Evolutionary conservation across 2,113 vertebrate species (phyloP), one percentile per base, ranked within the genome.

Genomic region (Ageneiosus marmoratus): DNA sequence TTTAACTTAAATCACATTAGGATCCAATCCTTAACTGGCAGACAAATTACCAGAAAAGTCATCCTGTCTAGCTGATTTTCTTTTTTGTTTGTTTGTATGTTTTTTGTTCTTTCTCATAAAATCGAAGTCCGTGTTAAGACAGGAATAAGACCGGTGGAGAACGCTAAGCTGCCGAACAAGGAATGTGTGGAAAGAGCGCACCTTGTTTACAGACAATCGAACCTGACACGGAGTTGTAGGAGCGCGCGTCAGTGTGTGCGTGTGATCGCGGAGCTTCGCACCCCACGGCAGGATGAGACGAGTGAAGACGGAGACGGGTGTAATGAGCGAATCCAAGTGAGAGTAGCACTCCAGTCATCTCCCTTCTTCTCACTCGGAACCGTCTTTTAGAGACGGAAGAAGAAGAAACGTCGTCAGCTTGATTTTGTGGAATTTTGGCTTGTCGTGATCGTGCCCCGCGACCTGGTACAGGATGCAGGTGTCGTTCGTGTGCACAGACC

Each of bases 401-500:
- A 76, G 73, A 76, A 24, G 24, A 18, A 3, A 7, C 16, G 15
- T 32, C 72, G 20, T 46, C 18, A 8, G 63, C 9, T 73, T 27
- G 41, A 16, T 46, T 46, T 76, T 55, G 29, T 6, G 0, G 1
- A 77, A 55, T 79, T 88, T 75, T 58, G 9, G 20, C 48, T 55
- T 55, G 37, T 80, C 16, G 65, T 67, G 80, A 55, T 65, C 72
- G 16, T 15, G 18, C 58, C 37, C 74, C 56, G 24, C 77, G 63
- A 22, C 72, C 20, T 10, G 2, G 81, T 86, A 65, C 89, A 88
- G 79, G 86, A 99, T 99, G 98, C 97, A 99, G 93, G 98, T 99
- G 80, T 99, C 97, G 4, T 95, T 99, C 44, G 95, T 95, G 75
- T 99, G 97, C 92, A 97, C 97, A 0, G 98, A 99, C 89, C 97